Percentiles rank a stretch among this genome's conserved stretches.
Evolutionary conservation across 2,888 invertebrate genomes (phyloP).

Genomic region (Shargacucullia verbasci): DNA sequence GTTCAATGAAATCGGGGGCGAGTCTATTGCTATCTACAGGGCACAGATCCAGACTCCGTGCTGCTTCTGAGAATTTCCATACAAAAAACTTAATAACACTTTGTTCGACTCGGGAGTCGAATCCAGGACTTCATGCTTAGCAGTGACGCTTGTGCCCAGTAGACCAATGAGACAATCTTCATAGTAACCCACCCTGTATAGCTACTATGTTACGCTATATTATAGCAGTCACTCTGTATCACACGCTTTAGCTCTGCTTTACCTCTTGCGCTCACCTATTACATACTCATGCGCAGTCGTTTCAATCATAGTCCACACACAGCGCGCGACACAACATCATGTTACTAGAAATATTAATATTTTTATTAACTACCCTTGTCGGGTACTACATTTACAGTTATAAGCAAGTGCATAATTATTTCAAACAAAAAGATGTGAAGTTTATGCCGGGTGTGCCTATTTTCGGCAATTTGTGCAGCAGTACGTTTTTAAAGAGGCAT

Average conservation of each 20-base stretch:
- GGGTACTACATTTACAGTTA: constrained; percentile 66
- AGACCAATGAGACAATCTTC: too few species aligned
- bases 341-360: constrained; percentile 74
- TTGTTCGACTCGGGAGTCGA: too few species aligned
- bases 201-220: too few species aligned
- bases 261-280: constrained; percentile 2
- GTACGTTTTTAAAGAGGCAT: constrained; percentile 66
- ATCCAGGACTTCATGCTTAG: too few species aligned
- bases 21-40: too few species aligned
- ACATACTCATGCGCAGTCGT: constrained; percentile 2
- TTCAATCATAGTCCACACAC: constrained; percentile 7
- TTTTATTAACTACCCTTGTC: constrained; percentile 63
- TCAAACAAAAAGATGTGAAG: constrained; percentile 68
- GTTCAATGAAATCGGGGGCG: too few species aligned
- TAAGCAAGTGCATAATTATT: constrained; percentile 65
- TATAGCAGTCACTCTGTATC: too few species aligned
- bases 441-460: constrained; percentile 72
- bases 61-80: too few species aligned
- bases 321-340: constrained; percentile 58
- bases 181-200: too few species aligned
- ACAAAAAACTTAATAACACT: too few species aligned
- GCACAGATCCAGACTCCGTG: too few species aligned
- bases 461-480: constrained; percentile 71
- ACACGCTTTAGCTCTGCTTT: background rate
- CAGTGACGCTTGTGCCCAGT: too few species aligned